Percentiles rank a stretch among this genome's conserved stretches.
Conservation (phyloP, 2,888 invertebrate genomes). For the Leptopilina syphax region DNA sequence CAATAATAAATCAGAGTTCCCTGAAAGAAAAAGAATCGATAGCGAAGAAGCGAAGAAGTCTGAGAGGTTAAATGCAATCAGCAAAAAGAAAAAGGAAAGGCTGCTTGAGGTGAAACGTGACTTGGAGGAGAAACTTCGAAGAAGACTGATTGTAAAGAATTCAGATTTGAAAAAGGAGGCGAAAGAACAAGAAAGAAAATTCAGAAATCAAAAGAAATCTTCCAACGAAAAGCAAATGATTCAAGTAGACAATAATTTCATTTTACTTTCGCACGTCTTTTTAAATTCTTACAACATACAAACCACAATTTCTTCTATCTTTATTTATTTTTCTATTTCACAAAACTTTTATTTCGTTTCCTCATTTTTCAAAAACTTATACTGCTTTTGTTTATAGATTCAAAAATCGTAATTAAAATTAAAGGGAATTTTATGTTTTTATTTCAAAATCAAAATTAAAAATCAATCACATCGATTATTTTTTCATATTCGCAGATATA, state of each 20-base stretch:
- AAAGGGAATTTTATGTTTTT: no score
- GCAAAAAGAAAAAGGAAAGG: conserved; percentile 53
- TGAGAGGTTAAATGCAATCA: conserved; percentile 54
- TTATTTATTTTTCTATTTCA: no score
- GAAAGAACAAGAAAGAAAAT: conserved; percentile 40
- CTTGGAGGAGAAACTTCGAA: conserved; percentile 51
- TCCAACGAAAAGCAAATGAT: conserved; percentile 51
- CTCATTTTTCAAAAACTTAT: no score
- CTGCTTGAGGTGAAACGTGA: conserved; percentile 54
- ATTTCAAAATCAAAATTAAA: no score
- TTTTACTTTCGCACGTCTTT: neutral
- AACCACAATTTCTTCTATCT: no score
- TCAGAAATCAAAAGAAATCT: conserved; percentile 45
- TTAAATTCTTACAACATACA: conserved; percentile 11
- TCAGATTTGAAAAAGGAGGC: conserved; percentile 47
- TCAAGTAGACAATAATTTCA: conserved; percentile 46
- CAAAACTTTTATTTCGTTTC: no score
- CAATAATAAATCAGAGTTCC: conserved; percentile 14
- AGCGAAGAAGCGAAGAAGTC: conserved; percentile 42
- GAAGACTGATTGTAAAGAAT: conserved; percentile 48
- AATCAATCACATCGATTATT: neutral
- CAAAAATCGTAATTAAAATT: no score
- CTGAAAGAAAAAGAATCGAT: conserved; percentile 25
- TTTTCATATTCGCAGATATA: no score
- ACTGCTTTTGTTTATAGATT: no score